phyloP scores from a whole-genome alignment of 2,797 vertebrate genomes.

The Sebastes hopkinsi region DNA sequence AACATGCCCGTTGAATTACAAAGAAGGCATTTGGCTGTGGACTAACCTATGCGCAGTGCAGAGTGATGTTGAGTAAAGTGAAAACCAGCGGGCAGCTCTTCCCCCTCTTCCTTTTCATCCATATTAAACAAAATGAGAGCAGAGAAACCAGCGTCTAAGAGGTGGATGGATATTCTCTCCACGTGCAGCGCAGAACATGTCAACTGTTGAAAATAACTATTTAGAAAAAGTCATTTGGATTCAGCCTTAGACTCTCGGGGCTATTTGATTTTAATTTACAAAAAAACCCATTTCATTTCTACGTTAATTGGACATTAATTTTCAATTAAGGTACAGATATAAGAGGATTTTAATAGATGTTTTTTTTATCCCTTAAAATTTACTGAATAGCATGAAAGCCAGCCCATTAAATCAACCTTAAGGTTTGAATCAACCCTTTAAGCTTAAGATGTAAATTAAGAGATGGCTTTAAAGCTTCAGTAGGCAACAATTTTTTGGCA shows the following conservation, averaged over 20 bases:
- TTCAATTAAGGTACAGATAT: neutral
- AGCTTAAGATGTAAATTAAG: neutral
- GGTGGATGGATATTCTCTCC: constrained; percentile 6
- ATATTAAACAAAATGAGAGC: constrained; percentile 26
- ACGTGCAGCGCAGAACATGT: constrained; percentile 27
- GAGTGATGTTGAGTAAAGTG: constrained; percentile 17
- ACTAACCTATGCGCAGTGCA: neutral
- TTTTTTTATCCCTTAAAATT: neutral
- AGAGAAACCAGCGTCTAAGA: neutral
- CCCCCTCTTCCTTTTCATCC: constrained; percentile 27
- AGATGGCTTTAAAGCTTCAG: too few species aligned
- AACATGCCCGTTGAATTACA: constrained; percentile 27
- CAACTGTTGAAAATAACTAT: constrained; percentile 24
- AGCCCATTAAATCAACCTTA: neutral
- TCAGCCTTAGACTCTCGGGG: neutral
- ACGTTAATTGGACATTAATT: neutral
- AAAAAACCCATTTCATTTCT: neutral
- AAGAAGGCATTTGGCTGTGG: constrained; percentile 19
- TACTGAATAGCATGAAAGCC: neutral
- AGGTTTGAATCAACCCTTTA: neutral
- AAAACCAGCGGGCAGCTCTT: constrained; percentile 25
- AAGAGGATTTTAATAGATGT: neutral
- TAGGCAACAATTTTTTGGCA: too few species aligned
- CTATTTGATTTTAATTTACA: neutral
- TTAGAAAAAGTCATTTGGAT: constrained; percentile 38